Percentiles rank a stretch among this genome's conserved stretches.
Conservation (phyloP, 2,113 vertebrate genomes). For the Colius striatus region DNA sequence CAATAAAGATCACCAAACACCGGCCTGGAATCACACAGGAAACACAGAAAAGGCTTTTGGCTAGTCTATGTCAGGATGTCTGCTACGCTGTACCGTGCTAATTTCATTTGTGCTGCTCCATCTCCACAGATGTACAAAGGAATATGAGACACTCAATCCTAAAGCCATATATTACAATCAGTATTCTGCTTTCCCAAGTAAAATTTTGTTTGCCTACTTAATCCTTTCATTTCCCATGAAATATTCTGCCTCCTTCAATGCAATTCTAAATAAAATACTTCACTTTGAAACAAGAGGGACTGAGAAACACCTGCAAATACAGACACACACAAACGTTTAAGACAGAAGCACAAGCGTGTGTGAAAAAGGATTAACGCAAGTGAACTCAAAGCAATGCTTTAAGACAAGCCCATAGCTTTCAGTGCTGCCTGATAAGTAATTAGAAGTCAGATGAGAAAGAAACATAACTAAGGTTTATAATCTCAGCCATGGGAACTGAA, state of each 20-base stretch:
- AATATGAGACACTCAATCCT: background rate
- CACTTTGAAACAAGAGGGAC: background rate
- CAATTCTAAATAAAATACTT: background rate
- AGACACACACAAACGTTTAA: background rate
- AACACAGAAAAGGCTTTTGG: background rate
- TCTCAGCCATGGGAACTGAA: background rate
- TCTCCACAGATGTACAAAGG: background rate
- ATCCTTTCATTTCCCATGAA: background rate
- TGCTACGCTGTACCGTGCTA: background rate
- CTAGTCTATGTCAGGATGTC: background rate
- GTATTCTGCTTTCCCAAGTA: background rate
- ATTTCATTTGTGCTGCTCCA: background rate
- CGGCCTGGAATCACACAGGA: background rate
- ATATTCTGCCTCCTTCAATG: background rate
- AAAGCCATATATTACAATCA: background rate
- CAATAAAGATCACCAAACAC: background rate
- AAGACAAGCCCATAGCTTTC: background rate
- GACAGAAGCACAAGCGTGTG: rapidly evolving
- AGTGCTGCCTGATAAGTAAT: background rate
- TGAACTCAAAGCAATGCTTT: background rate
- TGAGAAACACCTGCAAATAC: background rate
- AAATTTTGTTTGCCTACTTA: background rate
- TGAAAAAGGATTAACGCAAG: background rate
- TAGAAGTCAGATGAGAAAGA: background rate
- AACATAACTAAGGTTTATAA: background rate